Conservation (phyloP, 2,113 vertebrate species). For the Setophaga kirtlandii region DNA sequence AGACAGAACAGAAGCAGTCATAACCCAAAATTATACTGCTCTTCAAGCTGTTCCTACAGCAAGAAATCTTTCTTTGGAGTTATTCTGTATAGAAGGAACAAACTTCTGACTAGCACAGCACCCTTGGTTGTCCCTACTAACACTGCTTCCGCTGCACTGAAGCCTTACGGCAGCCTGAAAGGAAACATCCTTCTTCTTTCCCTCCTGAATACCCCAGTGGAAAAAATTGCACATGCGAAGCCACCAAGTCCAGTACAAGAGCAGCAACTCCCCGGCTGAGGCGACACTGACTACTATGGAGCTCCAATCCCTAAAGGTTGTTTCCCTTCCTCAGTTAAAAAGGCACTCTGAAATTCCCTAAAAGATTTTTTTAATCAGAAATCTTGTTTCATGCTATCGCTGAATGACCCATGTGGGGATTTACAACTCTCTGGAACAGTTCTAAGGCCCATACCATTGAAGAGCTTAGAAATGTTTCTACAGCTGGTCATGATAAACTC, state of each 20-base stretch:
- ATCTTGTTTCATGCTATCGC: not conserved
- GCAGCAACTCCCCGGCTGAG: no score
- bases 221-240: accelerated
- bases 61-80: not conserved
- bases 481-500: not conserved
- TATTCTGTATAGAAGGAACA: not conserved
- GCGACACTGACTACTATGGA: accelerated
- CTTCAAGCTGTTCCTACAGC: not conserved
- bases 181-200: not conserved
- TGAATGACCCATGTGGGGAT: not conserved
- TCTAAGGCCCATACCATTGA: not conserved
- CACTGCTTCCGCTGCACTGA: accelerated
- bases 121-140: not conserved
- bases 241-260: accelerated
- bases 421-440: not conserved
- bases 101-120: not conserved
- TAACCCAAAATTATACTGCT: not conserved
- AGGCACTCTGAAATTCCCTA: not conserved
- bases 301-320: no score
- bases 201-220: not conserved
- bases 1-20: not conserved
- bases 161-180: not conserved
- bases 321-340: not conserved
- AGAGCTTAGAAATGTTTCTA: not conserved
- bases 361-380: not conserved